A percentile compares a stretch with the other conserved stretches of the same genome.
Conservation (phyloP, 2,888 invertebrate species). For the Thumatha senex region DNA sequence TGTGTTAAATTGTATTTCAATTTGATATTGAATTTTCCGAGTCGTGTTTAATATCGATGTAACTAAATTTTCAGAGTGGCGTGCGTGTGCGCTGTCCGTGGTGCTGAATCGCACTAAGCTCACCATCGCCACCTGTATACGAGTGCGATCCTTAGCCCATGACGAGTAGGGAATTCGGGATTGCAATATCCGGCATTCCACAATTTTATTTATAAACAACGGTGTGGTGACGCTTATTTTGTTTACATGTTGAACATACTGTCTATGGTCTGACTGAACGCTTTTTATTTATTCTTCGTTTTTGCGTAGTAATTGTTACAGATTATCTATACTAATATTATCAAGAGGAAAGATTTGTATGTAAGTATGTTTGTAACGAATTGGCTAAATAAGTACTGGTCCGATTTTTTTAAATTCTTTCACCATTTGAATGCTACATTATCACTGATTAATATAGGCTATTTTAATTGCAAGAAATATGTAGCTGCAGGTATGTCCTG, state of each 20-base stretch:
- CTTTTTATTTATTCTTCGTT: conserved; percentile 29
- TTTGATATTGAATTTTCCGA: conserved; percentile 9
- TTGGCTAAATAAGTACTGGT: no score
- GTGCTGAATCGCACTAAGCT: conserved; percentile 42
- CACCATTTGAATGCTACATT: no score
- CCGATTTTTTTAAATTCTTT: no score
- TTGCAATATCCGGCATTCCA: conserved; percentile 81
- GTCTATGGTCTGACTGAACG: conserved; percentile 49
- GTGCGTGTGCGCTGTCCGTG: conserved; percentile 44
- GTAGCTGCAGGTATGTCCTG: no score
- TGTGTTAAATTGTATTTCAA: not conserved
- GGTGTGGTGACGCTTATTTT: conserved; percentile 70
- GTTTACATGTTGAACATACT: conserved; percentile 63
- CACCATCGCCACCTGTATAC: conserved; percentile 45
- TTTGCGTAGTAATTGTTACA: conserved; percentile 17
- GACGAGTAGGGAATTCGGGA: conserved; percentile 51
- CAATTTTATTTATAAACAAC: conserved; percentile 62
- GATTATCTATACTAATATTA: no score
- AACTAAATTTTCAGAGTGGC: conserved; percentile 22
- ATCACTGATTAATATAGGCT: no score
- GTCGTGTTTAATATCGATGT: conserved; percentile 62
- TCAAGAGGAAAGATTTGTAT: no score
- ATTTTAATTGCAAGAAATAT: no score
- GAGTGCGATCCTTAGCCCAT: conserved; percentile 33
- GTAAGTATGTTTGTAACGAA: no score